Percentiles rank a stretch among this genome's conserved stretches.
These are phyloP conservation scores for Mylabris sibirica DNA, from an alignment of 2,888 invertebrate species.

Conservation along the genomic window DNA sequence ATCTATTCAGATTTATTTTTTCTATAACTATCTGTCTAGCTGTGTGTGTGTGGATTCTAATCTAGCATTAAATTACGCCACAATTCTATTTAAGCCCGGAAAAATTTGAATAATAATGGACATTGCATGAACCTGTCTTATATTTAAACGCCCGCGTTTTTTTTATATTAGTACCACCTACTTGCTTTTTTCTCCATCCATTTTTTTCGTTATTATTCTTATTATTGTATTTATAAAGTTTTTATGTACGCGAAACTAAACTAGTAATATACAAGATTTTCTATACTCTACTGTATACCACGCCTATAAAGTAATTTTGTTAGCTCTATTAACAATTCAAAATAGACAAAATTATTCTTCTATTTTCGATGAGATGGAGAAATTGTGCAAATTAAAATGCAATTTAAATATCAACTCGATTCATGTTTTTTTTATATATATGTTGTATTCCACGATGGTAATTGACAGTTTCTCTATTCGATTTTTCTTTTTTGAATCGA, in stretches of 20 bases:
- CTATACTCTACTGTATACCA: background rate
- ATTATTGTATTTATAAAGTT: background rate
- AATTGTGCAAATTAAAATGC: constrained; percentile 42
- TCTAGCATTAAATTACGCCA: constrained; percentile 34
- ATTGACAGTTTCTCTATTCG: constrained; percentile 21
- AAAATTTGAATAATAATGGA: constrained; percentile 32
- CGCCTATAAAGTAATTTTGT: background rate
- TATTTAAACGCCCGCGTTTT: constrained; percentile 14
- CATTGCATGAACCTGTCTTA: constrained; percentile 14
- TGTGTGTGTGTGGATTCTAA: constrained; percentile 17
- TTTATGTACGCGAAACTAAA: background rate
- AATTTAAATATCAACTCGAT: constrained; percentile 39
- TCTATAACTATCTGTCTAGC: background rate
- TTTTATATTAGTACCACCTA: constrained; percentile 12
- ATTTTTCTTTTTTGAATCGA: constrained; percentile 17
- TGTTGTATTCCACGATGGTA: constrained; percentile 16
- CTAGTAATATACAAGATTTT: background rate
- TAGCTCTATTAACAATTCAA: background rate
- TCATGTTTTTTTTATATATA: constrained; percentile 19
- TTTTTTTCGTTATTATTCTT: background rate
- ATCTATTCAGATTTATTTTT: background rate
- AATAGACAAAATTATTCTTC: background rate
- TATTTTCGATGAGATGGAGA: constrained; percentile 15
- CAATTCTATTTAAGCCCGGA: constrained; percentile 22
- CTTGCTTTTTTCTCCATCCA: background rate